A percentile compares a stretch with the other conserved stretches of the same genome.
Conservation (phyloP, 2,888 invertebrate genomes). For the Rhodophaea formosa region DNA sequence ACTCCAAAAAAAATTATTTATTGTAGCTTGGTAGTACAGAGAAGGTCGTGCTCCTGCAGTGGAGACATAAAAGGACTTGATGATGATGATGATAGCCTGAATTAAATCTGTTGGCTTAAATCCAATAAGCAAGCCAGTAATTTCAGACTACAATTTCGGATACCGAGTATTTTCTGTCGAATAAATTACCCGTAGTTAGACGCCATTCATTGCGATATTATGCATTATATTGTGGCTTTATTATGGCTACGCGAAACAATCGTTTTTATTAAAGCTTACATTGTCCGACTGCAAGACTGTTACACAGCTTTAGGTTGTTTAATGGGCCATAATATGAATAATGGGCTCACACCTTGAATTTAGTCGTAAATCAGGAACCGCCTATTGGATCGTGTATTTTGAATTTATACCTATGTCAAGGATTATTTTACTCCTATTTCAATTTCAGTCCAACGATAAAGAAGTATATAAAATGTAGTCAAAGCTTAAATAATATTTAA, state of each 20-base stretch:
- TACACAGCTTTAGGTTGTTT: neutral
- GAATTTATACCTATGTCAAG: constrained; percentile 9
- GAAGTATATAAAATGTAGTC: no score
- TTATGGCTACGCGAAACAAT: neutral
- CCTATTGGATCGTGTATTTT: neutral
- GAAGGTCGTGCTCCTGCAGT: no score
- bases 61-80: no score
- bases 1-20: no score
- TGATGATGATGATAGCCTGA: no score
- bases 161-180: neutral
- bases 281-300: constrained; percentile 1
- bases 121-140: neutral
- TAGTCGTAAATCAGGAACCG: constrained; percentile 4
- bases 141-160: neutral
- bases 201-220: neutral
- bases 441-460: no score
- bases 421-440: neutral
- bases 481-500: no score
- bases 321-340: constrained; percentile 5
- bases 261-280: neutral
- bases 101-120: constrained; percentile 2
- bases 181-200: neutral
- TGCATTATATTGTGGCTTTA: neutral
- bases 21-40: no score
- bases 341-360: constrained; percentile 9